Base-by-base conservation (phyloP, 2,797 vertebrate genomes). In the Enteromius mattozi region DNA sequence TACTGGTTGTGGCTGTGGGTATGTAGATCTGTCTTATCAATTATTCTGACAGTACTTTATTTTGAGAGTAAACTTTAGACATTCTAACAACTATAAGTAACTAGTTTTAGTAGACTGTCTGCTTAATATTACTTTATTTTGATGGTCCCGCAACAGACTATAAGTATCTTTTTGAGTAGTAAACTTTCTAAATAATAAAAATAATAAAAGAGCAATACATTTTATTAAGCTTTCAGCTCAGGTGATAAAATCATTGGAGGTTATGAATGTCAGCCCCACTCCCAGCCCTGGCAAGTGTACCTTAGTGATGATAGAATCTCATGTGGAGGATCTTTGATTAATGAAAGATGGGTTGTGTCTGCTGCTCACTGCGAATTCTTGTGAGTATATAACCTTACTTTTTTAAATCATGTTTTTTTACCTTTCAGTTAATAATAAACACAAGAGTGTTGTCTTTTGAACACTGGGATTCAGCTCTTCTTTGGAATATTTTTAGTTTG, bases 201-300 rank as follows among this genome's bases (percentile, higher is more conserved):
- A n/a, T n/a, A 37, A 56, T 37, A 24, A 56, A 56, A 35, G 0
- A 13, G 3, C 1, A 13, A 75, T 14, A 10, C 0, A 24, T 76
- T 54, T 63, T 10, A 35, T 75, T 0, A 82, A 83, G 81, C 16
- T 47, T 63, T 47, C 85, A 74, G 54, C 85, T 92, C 92, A 0
- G 91, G 90, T 19, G 91, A 94, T 85, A 92, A 93, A 88, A 94
- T 95, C 30, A 92, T 95, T 37, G 93, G 94, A 69, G 93, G 93
- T 16, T 90, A 88, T 84, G 92, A 94, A 83, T 93, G 92, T 80
- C 2, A 1, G 0, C 56, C 83, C 27, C 35, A 94, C 74, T 89
- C 91, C 0, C 87, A 93, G 90, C 84, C 92, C 65, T 90, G 92
- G 87, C 87, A 89, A 87, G 90, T 91, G 71, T 93, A 91, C 49